Percentiles rank a stretch among this genome's conserved stretches.
These are phyloP conservation scores for Ophion costatus DNA, from an alignment of 2,888 invertebrate genomes.

Conservation along the genomic window DNA sequence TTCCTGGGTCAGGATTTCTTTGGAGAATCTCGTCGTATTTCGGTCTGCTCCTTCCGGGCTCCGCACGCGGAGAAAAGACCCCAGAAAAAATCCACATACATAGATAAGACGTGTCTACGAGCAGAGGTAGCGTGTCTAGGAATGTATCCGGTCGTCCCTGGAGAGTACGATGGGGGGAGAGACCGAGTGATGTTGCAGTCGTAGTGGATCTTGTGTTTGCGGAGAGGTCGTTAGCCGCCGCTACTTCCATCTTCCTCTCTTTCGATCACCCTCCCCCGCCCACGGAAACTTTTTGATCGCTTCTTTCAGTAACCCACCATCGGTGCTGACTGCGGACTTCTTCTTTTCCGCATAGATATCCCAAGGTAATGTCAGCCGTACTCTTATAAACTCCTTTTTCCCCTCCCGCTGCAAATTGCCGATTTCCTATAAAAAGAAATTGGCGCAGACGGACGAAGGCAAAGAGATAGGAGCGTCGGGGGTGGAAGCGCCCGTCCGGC, in stretches of 20 bases:
- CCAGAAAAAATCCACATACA: conserved; percentile 33
- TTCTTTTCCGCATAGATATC: conserved; percentile 71
- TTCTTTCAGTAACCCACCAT: conserved; percentile 49
- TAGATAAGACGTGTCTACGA: conserved; percentile 47
- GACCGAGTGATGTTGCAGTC: background rate
- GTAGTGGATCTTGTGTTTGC: conserved; percentile 5
- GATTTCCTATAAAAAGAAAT: conserved; percentile 76
- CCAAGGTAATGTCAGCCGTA: conserved; percentile 67
- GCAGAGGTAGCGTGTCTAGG: conserved; percentile 63
- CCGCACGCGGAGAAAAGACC: background rate
- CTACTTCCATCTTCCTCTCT: conserved; percentile 33
- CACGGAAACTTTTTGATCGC: conserved; percentile 32
- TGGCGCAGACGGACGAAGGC: conserved; percentile 54
- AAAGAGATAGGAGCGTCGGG: background rate
- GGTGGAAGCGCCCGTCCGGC: background rate
- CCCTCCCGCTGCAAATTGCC: conserved; percentile 37
- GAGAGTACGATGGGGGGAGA: conserved; percentile 50
- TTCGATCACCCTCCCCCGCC: conserved; percentile 11
- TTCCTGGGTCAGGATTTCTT: conserved; percentile 50
- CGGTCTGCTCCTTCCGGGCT: conserved; percentile 11
- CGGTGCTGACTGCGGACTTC: conserved; percentile 67
- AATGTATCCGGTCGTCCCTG: conserved; percentile 74
- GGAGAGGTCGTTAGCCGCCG: conserved; percentile 72
- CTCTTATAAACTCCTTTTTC: conserved; percentile 32
- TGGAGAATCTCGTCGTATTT: conserved; percentile 47